Percentiles rank a stretch among this genome's conserved stretches.
phyloP scores from a whole-genome alignment of 2,797 vertebrate species.

The Hypotaenidia philippensis region DNA sequence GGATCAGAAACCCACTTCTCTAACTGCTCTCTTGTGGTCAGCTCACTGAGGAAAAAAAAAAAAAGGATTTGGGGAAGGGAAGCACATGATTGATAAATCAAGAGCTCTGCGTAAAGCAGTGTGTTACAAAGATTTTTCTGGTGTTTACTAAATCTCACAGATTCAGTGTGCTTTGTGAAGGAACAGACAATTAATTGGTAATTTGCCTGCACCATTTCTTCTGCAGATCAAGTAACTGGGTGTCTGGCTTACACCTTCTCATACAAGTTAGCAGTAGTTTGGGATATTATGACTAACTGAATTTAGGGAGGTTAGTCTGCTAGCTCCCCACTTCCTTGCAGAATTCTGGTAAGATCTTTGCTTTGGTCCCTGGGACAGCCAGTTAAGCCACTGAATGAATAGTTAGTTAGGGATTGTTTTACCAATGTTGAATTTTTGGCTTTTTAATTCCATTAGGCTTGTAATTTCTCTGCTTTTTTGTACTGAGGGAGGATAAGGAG shows the following conservation, averaged over 20 bases:
- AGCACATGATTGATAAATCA: constrained; percentile 3
- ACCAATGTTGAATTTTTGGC: constrained; percentile 37
- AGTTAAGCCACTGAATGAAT: neutral
- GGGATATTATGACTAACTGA: neutral
- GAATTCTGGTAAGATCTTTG: constrained; percentile 17
- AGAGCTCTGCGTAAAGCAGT: constrained; percentile 2
- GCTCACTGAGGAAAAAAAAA: neutral
- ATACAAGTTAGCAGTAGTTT: neutral
- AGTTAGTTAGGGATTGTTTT: constrained; percentile 32
- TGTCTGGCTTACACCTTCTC: constrained; percentile 4
- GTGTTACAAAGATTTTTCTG: neutral
- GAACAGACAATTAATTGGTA: neutral
- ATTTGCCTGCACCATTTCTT: constrained; percentile 6
- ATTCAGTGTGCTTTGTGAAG: constrained; percentile 32
- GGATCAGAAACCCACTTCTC: constrained; percentile 21
- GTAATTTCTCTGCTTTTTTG: constrained; percentile 33
- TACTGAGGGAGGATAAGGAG: neutral
- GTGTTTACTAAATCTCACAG: constrained; percentile 18
- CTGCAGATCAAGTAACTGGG: neutral
- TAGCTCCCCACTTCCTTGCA: neutral
- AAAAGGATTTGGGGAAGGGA: constrained; percentile 28
- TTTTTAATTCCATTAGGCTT: constrained; percentile 42
- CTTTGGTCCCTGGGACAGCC: constrained; percentile 17
- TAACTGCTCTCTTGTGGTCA: constrained; percentile 3
- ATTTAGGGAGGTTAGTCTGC: neutral